A percentile compares a stretch with the other conserved stretches of the same genome.
These are phyloP conservation scores for Prunella fulvescens DNA, from an alignment of 2,113 vertebrate species.

Conservation along the genomic window DNA sequence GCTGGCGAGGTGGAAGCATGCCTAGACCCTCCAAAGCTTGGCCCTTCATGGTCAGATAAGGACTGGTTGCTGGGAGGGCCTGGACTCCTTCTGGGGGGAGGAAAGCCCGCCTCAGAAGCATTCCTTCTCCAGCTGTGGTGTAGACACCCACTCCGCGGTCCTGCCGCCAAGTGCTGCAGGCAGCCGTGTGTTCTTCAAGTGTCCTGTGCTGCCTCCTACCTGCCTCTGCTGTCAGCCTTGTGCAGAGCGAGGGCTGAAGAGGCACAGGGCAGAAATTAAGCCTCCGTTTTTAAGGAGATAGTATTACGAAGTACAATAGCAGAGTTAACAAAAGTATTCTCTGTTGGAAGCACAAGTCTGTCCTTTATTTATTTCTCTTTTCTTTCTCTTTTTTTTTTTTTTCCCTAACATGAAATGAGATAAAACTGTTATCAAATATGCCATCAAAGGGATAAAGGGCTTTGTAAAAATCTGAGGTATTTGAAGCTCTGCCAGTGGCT, in stretches of 20 bases:
- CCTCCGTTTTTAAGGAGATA: constrained; percentile 9
- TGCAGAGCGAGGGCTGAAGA: background rate
- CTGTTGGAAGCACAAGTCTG: constrained; percentile 49
- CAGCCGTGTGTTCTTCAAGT: constrained; percentile 42
- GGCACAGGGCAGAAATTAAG: background rate
- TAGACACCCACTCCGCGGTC: background rate
- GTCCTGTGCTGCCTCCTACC: constrained; percentile 78
- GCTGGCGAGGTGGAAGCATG: background rate
- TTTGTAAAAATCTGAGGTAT: constrained; percentile 63
- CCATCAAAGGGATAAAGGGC: constrained; percentile 64
- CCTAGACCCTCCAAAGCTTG: background rate
- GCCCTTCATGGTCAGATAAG: background rate
- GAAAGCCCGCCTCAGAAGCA: background rate
- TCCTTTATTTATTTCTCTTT: background rate
- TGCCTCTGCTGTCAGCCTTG: background rate
- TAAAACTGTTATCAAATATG: constrained; percentile 71
- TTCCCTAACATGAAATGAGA: constrained; percentile 29
- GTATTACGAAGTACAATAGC: constrained; percentile 47
- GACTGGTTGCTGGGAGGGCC: background rate
- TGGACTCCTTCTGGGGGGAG: background rate
- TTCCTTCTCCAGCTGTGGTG: background rate
- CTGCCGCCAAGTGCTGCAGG: background rate
- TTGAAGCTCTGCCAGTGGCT: constrained; percentile 55
- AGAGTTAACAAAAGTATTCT: constrained; percentile 55
- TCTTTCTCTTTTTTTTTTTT: background rate